Evolutionary conservation across 2,888 invertebrate genomes (phyloP), one percentile per base, ranked within the genome.

Genomic region (Carabus problematicus): DNA sequence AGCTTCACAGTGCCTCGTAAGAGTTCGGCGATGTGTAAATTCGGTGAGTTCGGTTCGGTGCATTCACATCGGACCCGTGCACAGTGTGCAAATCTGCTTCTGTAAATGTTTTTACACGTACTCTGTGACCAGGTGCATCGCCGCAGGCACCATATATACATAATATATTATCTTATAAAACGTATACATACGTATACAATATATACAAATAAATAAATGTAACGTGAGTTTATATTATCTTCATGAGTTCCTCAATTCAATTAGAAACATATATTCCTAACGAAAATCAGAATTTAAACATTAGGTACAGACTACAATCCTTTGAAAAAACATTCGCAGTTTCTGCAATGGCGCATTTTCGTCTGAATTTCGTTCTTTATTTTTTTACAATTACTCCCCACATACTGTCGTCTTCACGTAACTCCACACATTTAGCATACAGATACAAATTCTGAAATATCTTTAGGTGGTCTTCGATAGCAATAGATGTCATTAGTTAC

Each of bases 121-220:
- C 54, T 49, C 63, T 58, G 63, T 19, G 43, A 55, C 47, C 64
- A 12, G 39, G 49, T 54, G 41, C 42, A 59, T 41, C n/a, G 40
- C 18, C 14, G 8, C n/a, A n/a, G n/a, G 41, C 18, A 29, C 59
- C 18, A 59, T 29, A 11, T 29, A 40, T 40, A 9, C 7, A 4
- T 40, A 41, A 9, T 40, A 40, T 40, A 56, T 56, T 56, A 40
- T 41, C 74, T 74, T 73, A 72, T 74, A 74, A 74, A 71, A 73
- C 70, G 68, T 70, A 58, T 61, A 29, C 29, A 29, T 29, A 29
- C 29, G 6, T 29, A n/a, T n/a, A n/a, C 29, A 3, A 6, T 29
- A 29, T 47, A 67, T 54, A 16, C 43, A 70, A 70, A 70, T 72
- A 72, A 41, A 42, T 42, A 58, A 58, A 29, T 58, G 42, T 58